phyloP scores from a whole-genome alignment of 2,113 vertebrate species.

The Spheniscus mendiculus region DNA sequence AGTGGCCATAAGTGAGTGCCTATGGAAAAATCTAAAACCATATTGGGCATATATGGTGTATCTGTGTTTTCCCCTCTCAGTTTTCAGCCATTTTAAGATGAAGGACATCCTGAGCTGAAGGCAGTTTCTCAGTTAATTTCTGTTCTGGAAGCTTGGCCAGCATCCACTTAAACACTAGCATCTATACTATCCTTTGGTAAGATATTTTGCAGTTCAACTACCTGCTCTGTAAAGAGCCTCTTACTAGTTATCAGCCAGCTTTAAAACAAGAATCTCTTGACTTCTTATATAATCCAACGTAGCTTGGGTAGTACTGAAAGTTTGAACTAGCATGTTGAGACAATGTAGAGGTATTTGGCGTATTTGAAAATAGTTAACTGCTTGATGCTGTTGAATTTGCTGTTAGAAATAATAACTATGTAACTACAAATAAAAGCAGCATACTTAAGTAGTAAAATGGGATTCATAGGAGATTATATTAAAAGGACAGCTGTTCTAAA shows the following conservation, averaged over 20 bases:
- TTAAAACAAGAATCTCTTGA: background rate
- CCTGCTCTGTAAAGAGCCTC: background rate
- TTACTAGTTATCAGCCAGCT: background rate
- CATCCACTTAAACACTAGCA: background rate
- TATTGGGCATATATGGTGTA: fast-evolving
- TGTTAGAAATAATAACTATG: background rate
- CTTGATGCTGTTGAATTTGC: background rate
- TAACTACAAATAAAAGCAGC: background rate
- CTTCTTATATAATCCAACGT: background rate
- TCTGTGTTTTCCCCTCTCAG: background rate
- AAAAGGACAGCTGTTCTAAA: constrained; percentile 17
- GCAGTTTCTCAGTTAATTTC: background rate
- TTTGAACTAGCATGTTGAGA: background rate
- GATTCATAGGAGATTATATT: background rate
- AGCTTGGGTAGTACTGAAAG: background rate
- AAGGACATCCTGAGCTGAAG: background rate
- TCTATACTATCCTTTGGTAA: background rate
- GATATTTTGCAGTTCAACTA: background rate
- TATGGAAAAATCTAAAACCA: background rate
- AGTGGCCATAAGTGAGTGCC: fast-evolving
- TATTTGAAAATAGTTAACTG: background rate
- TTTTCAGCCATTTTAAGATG: background rate
- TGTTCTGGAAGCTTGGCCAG: background rate
- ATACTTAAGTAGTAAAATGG: background rate
- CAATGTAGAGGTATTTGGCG: background rate